Evolutionary conservation across 2,888 invertebrate species (phyloP).

Genomic region (Drosophila nr. medialis): DNA sequence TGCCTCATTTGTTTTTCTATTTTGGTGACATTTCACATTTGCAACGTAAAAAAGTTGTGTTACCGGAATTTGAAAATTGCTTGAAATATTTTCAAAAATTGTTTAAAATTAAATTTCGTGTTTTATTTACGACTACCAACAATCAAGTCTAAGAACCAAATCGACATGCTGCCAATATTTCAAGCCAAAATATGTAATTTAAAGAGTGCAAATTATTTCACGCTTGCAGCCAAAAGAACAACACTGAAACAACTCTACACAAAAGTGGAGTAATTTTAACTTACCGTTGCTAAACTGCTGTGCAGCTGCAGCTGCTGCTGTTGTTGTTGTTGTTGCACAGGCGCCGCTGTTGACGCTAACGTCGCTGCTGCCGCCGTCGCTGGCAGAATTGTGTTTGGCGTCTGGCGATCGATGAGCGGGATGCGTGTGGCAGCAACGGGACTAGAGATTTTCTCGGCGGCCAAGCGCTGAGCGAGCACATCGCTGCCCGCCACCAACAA

Average conservation of each 20-base stretch:
- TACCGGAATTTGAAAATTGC: conserved; percentile 39
- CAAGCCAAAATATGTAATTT: neutral
- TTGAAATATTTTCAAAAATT: neutral
- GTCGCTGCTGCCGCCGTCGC: conserved; percentile 47
- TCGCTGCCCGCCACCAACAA: conserved; percentile 17
- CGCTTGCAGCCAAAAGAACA: neutral
- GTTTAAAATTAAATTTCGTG: neutral
- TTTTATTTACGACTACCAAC: neutral
- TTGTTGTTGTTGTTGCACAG: conserved; percentile 47
- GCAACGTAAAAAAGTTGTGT: conserved; percentile 61
- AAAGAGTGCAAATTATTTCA: neutral
- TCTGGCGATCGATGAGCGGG: conserved; percentile 90
- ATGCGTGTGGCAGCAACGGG: conserved; percentile 86
- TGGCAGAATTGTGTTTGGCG: conserved; percentile 90
- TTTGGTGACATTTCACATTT: conserved; percentile 58
- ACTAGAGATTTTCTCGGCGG: conserved; percentile 79
- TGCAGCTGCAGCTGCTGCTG: conserved; percentile 58
- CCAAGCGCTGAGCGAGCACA: conserved; percentile 58
- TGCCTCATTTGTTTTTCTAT: conserved; percentile 32
- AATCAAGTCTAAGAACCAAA: neutral
- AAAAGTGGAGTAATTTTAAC: conserved; percentile 28
- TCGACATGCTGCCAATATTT: neutral
- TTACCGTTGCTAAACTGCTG: conserved; percentile 79
- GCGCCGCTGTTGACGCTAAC: conserved; percentile 47
- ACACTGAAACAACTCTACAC: neutral